Percentiles rank a stretch among this genome's conserved stretches.
Conservation (phyloP, 2,797 vertebrate species). For the Tragelaphus eurycerus region DNA sequence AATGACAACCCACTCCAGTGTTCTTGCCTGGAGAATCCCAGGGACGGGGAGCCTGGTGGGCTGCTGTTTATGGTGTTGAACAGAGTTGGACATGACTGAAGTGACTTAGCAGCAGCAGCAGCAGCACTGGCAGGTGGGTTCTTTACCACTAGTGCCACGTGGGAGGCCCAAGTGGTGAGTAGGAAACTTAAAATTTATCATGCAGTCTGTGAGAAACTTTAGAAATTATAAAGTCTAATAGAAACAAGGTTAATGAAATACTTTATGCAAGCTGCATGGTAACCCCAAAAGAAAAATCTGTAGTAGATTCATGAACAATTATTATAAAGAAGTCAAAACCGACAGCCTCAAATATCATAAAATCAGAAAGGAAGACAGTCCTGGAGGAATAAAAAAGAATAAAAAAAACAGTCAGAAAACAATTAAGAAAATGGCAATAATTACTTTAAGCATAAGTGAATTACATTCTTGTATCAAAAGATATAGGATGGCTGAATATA, state of each 20-base stretch:
- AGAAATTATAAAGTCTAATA: background rate
- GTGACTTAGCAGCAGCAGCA: too few relatives aligned
- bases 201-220: background rate
- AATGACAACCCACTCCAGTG: too few relatives aligned
- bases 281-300: background rate
- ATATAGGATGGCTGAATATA: background rate
- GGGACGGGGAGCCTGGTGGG: too few relatives aligned
- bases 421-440: background rate
- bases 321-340: background rate
- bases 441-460: background rate
- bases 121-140: background rate
- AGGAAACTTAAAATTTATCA: background rate
- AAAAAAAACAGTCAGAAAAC: background rate
- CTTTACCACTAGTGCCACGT: background rate
- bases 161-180: background rate
- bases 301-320: background rate
- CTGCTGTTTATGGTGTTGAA: fast-evolving
- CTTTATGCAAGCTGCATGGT: too few relatives aligned
- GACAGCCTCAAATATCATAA: background rate
- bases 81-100: fast-evolving
- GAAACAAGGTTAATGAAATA: background rate
- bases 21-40: too few relatives aligned
- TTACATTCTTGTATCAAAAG: background rate
- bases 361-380: background rate
- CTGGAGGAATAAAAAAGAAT: background rate